Percentiles rank a stretch among this genome's conserved stretches.
Evolutionary conservation across 2,797 vertebrate species (phyloP).

Genomic region (Forpus xanthops): DNA sequence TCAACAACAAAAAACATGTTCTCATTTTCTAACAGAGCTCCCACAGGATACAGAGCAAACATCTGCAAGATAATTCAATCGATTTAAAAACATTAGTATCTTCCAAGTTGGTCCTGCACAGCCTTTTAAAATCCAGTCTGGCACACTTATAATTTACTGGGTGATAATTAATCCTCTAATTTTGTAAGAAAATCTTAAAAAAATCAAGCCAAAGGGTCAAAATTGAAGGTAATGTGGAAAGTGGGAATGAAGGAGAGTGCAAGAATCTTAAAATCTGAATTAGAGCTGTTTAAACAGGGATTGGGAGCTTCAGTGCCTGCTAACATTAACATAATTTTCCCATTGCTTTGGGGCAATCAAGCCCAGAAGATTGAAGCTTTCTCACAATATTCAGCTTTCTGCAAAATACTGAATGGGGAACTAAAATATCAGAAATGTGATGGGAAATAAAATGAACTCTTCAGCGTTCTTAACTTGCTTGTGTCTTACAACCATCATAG

Average conservation of each 20-base stretch:
- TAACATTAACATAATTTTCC: conserved; percentile 2
- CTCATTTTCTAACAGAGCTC: not conserved
- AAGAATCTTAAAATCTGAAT: conserved; percentile 15
- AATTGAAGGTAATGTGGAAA: not conserved
- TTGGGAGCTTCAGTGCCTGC: not conserved
- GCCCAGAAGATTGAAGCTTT: not conserved
- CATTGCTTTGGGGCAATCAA: not conserved
- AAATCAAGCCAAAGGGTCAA: not conserved
- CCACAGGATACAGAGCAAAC: not conserved
- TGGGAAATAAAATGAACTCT: not conserved
- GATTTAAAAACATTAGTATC: not conserved
- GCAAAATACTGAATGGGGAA: not conserved
- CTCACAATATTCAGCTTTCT: not conserved
- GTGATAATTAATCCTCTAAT: not conserved
- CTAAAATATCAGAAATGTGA: not conserved
- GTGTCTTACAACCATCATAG: not conserved
- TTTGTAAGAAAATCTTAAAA: not conserved
- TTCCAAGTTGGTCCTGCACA: not conserved
- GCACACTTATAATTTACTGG: not conserved
- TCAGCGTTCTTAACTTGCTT: not conserved
- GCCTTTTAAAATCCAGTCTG: not conserved
- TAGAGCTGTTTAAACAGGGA: not conserved
- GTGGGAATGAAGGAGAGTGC: not conserved
- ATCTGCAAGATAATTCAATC: conserved; percentile 20
- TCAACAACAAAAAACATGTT: conserved; percentile 17